Evolutionary conservation across 2,888 invertebrate genomes (phyloP).

Genomic region (Trachelus tabidus): DNA sequence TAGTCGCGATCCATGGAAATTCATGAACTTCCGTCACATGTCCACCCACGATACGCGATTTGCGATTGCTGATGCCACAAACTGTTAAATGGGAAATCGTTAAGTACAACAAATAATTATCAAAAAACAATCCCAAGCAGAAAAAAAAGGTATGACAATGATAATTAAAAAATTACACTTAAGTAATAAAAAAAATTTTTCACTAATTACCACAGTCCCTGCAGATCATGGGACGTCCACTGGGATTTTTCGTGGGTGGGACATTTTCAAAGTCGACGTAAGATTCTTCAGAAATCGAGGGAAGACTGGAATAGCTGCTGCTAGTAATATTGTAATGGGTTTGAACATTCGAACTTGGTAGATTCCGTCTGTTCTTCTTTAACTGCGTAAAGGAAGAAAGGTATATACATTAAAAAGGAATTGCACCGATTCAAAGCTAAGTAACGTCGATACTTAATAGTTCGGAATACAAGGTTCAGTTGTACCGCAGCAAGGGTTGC

Average conservation of each 20-base stretch:
- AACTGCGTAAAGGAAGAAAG: background rate
- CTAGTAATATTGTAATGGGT: slow-evolving; percentile 46
- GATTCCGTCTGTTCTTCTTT: background rate
- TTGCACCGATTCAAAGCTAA: background rate
- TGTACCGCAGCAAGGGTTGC: background rate
- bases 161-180: background rate
- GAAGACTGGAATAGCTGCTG: slow-evolving; percentile 19
- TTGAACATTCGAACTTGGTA: slow-evolving; percentile 36
- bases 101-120: background rate
- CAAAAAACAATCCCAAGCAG: background rate
- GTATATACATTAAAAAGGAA: background rate
- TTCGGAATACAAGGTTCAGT: background rate
- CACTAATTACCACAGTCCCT: slow-evolving; percentile 56
- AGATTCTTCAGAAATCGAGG: slow-evolving; percentile 39
- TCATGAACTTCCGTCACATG: slow-evolving; percentile 74
- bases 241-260: slow-evolving; percentile 30
- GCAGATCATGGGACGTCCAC: slow-evolving; percentile 49
- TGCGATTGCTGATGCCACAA: slow-evolving; percentile 71
- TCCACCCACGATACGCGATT: slow-evolving; percentile 79
- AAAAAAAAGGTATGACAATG: background rate
- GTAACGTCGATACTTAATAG: background rate
- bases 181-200: background rate
- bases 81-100: slow-evolving; percentile 56
- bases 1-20: slow-evolving; percentile 81
- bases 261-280: slow-evolving; percentile 38